phyloP scores from a whole-genome alignment of 2,113 vertebrate species.

The Laticauda laticaudata region DNA sequence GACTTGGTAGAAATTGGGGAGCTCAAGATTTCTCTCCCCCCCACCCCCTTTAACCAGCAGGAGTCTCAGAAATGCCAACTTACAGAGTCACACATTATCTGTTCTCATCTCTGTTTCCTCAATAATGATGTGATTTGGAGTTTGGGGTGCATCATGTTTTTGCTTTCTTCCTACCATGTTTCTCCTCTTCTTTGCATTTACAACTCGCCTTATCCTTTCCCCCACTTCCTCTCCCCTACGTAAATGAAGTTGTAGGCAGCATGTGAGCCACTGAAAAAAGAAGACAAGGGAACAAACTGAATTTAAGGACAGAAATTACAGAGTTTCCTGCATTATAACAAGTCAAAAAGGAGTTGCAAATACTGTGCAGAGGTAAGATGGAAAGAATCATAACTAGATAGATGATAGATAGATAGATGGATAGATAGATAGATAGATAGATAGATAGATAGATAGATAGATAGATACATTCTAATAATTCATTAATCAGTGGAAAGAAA shows the following conservation, averaged over 20 bases:
- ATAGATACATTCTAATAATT: background rate
- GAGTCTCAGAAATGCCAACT: slow-evolving; percentile 50
- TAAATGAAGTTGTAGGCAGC: slow-evolving; percentile 37
- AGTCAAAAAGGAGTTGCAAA: background rate
- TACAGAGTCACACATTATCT: slow-evolving; percentile 48
- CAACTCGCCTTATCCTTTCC: background rate
- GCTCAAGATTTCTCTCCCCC: background rate
- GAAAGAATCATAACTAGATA: too few species aligned
- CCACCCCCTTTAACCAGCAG: slow-evolving; percentile 44
- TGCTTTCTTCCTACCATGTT: background rate
- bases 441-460: background rate
- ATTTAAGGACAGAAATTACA: background rate
- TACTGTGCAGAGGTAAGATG: too few species aligned
- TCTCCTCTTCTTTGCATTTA: background rate
- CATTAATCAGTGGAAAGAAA: too few species aligned
- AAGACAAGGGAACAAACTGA: background rate
- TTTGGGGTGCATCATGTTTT: slow-evolving; percentile 3
- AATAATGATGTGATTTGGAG: slow-evolving; percentile 35
- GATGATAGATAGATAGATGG: background rate
- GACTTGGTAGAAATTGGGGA: slow-evolving; percentile 60
- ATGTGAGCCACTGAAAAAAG: slow-evolving; percentile 7
- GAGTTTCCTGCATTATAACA: background rate
- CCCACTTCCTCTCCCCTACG: background rate
- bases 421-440: too few species aligned
- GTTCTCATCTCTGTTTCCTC: slow-evolving; percentile 29